Conservation (phyloP, 1,140 invertebrate genomes). For the Aphelinus certus region DNA sequence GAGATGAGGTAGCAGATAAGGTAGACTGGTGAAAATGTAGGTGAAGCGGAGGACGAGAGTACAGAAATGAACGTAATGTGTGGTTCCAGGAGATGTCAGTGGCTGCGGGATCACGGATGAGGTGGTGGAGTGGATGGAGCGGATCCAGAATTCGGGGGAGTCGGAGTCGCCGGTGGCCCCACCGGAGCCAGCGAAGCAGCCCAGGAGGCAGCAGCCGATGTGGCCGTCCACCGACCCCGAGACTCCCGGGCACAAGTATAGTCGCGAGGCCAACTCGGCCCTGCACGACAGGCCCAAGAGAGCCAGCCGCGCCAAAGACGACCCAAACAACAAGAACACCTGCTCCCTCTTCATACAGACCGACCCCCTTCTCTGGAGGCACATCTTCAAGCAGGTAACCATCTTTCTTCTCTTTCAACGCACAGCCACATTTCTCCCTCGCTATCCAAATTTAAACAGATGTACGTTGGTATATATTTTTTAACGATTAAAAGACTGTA, state of each 20-base stretch:
- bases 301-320: conserved; percentile 71
- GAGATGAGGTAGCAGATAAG: too few species aligned
- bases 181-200: conserved; percentile 45
- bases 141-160: conserved; percentile 86
- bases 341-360: conserved; percentile 97
- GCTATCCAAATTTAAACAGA: too few species aligned
- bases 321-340: conserved; percentile 79
- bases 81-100: conserved; percentile 73
- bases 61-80: background rate
- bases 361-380: conserved; percentile 96
- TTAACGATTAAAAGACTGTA: too few species aligned
- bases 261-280: conserved; percentile 69
- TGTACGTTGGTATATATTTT: too few species aligned
- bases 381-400: conserved; percentile 76
- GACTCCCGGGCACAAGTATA: conserved; percentile 71
- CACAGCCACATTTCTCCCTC: too few species aligned
- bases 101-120: conserved; percentile 90
- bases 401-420: background rate
- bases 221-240: conserved; percentile 28
- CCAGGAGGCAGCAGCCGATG: conserved; percentile 54
- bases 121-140: conserved; percentile 90
- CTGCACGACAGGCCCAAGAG: conserved; percentile 57
- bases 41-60: too few species aligned
- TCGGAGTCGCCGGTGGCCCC: conserved; percentile 64
- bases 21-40: too few species aligned